A percentile compares a stretch with the other conserved stretches of the same genome.
These are phyloP conservation scores for Cathartes aura DNA, from an alignment of 2,113 vertebrate species.

Conservation along the genomic window DNA sequence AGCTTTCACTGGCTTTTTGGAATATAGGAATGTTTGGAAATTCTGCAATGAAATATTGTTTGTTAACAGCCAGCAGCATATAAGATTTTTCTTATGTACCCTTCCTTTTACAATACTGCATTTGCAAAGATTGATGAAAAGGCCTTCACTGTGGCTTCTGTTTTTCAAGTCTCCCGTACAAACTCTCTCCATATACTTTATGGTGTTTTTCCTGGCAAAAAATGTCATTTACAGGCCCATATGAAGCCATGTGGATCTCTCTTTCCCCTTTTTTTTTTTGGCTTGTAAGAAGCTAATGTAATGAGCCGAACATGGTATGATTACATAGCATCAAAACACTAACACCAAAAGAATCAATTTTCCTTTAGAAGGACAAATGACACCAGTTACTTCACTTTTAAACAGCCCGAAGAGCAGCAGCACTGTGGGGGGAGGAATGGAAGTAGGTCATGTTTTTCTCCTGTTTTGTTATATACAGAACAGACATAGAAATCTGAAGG, in stretches of 20 bases:
- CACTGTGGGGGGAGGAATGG: not conserved
- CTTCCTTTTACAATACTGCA: not conserved
- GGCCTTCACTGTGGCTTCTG: not conserved
- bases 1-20: not conserved
- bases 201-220: not conserved
- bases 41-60: not conserved
- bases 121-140: not conserved
- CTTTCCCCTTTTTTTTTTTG: not conserved
- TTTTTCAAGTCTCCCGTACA: not conserved
- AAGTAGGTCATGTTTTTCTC: not conserved
- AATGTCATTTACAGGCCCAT: not conserved
- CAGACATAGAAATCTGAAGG: not conserved
- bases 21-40: not conserved
- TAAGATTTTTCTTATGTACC: not conserved
- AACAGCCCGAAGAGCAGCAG: not conserved
- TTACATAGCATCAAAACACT: not conserved
- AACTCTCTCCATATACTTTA: not conserved
- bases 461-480: not conserved
- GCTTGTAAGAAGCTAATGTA: not conserved
- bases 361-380: not conserved
- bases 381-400: not conserved
- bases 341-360: not conserved
- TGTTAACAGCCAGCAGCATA: not conserved
- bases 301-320: not conserved
- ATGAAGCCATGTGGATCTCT: not conserved